Percentiles rank a stretch among this genome's conserved stretches.
phyloP scores from a whole-genome alignment of 2,888 invertebrate species.

The Trissolcus brochymenae region DNA sequence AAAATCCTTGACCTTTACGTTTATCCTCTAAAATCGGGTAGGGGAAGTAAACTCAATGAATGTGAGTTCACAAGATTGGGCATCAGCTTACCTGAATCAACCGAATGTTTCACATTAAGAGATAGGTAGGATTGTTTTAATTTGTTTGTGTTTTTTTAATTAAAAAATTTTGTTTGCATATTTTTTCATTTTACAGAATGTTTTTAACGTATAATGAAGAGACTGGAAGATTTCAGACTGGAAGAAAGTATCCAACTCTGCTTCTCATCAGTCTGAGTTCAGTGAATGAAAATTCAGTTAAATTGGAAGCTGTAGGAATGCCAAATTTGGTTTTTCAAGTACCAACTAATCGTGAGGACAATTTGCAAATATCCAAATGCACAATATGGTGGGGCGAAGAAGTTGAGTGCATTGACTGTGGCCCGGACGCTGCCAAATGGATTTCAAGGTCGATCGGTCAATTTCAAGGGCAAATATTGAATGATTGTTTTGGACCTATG shows the following conservation, averaged over 20 bases:
- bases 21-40: slow-evolving; percentile 77
- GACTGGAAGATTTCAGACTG: slow-evolving; percentile 75
- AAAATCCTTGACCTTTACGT: slow-evolving; percentile 69
- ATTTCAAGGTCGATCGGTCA: slow-evolving; percentile 75
- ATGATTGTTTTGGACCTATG: not conserved
- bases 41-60: slow-evolving; percentile 64
- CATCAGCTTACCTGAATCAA: slow-evolving; percentile 61
- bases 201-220: slow-evolving; percentile 76
- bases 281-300: slow-evolving; percentile 74
- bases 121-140: slow-evolving; percentile 63
- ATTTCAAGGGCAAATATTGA: not conserved
- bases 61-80: slow-evolving; percentile 72
- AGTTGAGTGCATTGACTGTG: slow-evolving; percentile 80
- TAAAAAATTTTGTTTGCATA: not conserved
- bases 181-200: slow-evolving; percentile 65
- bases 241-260: slow-evolving; percentile 76
- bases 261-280: slow-evolving; percentile 75
- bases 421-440: slow-evolving; percentile 81
- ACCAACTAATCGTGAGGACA: slow-evolving; percentile 63
- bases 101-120: slow-evolving; percentile 60
- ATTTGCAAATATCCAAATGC: slow-evolving; percentile 11
- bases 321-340: slow-evolving; percentile 75
- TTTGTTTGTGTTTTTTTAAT: not conserved
- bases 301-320: slow-evolving; percentile 77
- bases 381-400: slow-evolving; percentile 72